Percentiles rank a stretch among this genome's conserved stretches.
Conservation (phyloP, 2,888 invertebrate genomes). For the Apotomis betuletana region DNA sequence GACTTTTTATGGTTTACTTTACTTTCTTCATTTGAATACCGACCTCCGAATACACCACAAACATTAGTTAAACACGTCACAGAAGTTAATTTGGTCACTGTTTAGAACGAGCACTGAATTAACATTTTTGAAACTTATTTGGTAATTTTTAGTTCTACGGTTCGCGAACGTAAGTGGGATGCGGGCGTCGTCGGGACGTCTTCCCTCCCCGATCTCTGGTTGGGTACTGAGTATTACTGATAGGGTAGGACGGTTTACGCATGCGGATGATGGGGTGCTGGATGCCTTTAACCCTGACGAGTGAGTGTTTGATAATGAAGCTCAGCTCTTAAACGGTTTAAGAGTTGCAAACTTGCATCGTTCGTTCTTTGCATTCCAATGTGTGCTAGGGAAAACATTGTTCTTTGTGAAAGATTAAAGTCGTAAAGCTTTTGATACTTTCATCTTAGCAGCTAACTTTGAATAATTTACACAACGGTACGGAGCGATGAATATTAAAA, state of each 20-base stretch:
- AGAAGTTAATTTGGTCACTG: conserved; percentile 7
- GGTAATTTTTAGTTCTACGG: conserved; percentile 46
- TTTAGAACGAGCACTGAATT: conserved; percentile 30
- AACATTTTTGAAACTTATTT: conserved; percentile 28
- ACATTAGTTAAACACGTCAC: conserved; percentile 29
- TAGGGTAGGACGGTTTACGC: conserved; percentile 70
- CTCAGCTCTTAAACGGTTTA: conserved; percentile 65
- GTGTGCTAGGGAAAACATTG: conserved; percentile 7
- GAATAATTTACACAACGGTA: not conserved
- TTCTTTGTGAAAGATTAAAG: conserved; percentile 6
- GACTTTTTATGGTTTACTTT: conserved; percentile 35
- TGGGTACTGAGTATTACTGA: conserved; percentile 68
- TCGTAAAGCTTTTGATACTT: not conserved
- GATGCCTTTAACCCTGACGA: conserved; percentile 68
- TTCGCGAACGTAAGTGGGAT: conserved; percentile 50
- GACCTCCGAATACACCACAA: conserved; percentile 12
- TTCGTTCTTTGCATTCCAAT: conserved; percentile 24
- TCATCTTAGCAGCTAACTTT: not conserved
- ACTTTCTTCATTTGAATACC: conserved; percentile 35
- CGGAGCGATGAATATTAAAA: not conserved
- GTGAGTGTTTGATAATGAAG: conserved; percentile 71
- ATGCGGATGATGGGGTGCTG: conserved; percentile 66
- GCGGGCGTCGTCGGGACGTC: conserved; percentile 55
- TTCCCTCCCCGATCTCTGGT: conserved; percentile 56
- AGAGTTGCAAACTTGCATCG: conserved; percentile 52